Conservation (phyloP, 2,797 vertebrate genomes). For the Rhabdophis nuchalis region DNA sequence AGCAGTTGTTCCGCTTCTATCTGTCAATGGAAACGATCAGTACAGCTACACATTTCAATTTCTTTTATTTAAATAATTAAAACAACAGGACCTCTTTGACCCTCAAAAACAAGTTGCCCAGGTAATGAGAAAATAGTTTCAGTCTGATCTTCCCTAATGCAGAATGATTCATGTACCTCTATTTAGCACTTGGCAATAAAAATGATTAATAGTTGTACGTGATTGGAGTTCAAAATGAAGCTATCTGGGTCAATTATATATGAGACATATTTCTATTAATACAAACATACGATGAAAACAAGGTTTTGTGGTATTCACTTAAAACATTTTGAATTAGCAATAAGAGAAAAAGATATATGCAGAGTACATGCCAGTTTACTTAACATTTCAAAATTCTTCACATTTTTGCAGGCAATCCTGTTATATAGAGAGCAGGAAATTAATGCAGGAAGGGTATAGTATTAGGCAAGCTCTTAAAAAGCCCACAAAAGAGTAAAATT, state of each 20-base stretch:
- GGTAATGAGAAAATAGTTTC: conserved; percentile 8
- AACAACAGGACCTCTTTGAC: conserved; percentile 1
- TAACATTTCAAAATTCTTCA: not conserved
- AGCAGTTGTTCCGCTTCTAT: not conserved
- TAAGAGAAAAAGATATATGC: not conserved
- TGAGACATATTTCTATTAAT: not conserved
- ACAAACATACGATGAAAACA: not conserved
- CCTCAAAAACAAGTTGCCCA: not conserved
- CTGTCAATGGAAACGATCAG: not conserved
- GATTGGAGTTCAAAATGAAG: not conserved
- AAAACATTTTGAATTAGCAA: not conserved
- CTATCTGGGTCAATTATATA: not conserved
- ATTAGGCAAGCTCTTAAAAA: not conserved
- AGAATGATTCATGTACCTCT: not conserved
- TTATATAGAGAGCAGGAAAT: not conserved
- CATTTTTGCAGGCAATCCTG: not conserved
- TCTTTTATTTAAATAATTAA: not conserved
- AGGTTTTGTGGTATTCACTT: not conserved
- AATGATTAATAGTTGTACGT: conserved; percentile 2
- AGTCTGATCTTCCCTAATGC: not conserved
- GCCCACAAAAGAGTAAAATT: not conserved
- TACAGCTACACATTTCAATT: not conserved
- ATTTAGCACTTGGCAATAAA: conserved; percentile 18
- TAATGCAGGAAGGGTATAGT: not conserved
- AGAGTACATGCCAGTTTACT: not conserved